Evolutionary conservation across 1,140 invertebrate species (phyloP), one percentile per base, ranked within the genome.

Genomic region (Bombyx mandarina): DNA sequence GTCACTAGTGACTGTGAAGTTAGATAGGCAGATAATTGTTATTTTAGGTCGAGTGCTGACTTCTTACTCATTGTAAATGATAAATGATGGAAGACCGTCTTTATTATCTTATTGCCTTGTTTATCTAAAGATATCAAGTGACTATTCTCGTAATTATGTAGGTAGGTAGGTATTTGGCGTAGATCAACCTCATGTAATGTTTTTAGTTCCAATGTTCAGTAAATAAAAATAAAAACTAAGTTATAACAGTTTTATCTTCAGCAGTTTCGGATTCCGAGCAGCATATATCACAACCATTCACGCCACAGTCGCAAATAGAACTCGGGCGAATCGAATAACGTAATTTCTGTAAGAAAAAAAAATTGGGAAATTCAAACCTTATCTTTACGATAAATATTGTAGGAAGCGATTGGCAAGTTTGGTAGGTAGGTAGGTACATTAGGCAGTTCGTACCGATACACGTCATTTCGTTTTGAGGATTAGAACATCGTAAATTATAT

Each of bases 261-360:
- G 78, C 71, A 8, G 77, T 68, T 43, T 87, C 84, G 8, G 84
- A 85, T 2, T 87, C 84, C 43, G 84, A 87, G 62, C 69, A 82
- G 71, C 84, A 87, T 57, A 84, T 74, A 59, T 85, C 84, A 75
- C 84, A 87, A 64, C 77, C 82, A 53, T 73, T 73, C 6, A 83
- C 69, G 45, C 84, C 84, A 58, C 82, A 87, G 61, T 85, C 84
- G 58, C 84, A 87, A 54, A 82, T 67, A 9, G 79, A 79, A 43
- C 75, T 75, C 43, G 84, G 84, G 6, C 78, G 73, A 59, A 87
- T 85, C 43, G 84, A 85, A 58, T 82, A 67, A 54, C 79, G 78
- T 45, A 87, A 60, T 80, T 85, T 87, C 84, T 87, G 76, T 55
- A 82, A 80, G 52, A 61, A 65, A 73, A 47, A 65, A 43, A 47